Base-by-base conservation (phyloP, 1,140 invertebrate species). In the Colletes latitarsis region DNA sequence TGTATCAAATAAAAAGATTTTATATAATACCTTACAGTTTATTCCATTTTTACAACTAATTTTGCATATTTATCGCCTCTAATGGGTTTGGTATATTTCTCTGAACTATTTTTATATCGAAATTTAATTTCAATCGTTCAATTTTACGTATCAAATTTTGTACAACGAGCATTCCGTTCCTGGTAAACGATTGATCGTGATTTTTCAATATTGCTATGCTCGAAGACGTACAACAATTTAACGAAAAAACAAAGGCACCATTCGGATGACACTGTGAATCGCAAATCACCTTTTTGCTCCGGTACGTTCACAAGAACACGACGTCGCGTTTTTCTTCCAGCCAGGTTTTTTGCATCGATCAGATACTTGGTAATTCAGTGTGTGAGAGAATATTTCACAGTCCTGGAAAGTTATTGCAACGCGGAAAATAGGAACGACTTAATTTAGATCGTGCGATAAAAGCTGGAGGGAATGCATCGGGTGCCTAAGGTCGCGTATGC, bases 281-380 rank as follows among this genome's bases (percentile, higher is more conserved):
- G 49, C 21, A 49, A 77, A 60, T 52, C 43, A 69, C 57, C 55
- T 69, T 77, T 77, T 77, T 77, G 21, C 21, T 3, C 8, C 12
- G 21, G 3, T 41, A n/a, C 10, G 41, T 64, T 69, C 17, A 57
- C 15, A 30, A 30, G 5, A 21, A 58, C 5, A 14, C 14, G 39
- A 1, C 19, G 12, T 6, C 9, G 12, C 19, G n/a, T 49, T 39
- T 15, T 21, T 6, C 49, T 41, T 19, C 0, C 15, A 21, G 64
- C 43, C 3, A n/a, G 15, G 17, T 30, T 52, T 60, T 10, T 77
- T 15, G 49, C 10, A 5, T 53, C 4, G 8, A n/a, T 14, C 30
- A 14, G 6, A 5, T 3, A 6, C 21, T 14, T 39, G 17, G 64
- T 43, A 0, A n/a, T 9, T 10, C 64, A 19, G 4, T 19, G 43